Evolutionary conservation across 2,113 vertebrate species (phyloP).

Genomic region (Indicator indicator): DNA sequence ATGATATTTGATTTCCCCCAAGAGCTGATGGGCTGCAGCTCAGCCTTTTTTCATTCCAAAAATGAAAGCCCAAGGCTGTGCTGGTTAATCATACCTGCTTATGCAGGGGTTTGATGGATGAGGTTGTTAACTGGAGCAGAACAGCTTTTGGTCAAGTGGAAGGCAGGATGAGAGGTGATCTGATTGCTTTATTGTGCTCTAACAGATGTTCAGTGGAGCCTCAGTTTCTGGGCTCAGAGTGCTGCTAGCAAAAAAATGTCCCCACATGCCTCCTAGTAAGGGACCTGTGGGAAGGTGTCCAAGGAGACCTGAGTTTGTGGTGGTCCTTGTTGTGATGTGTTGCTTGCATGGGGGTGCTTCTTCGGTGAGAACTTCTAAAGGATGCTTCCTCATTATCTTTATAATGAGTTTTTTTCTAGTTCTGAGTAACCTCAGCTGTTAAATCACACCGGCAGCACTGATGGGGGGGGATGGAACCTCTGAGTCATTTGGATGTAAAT

Average conservation of each 20-base stretch:
- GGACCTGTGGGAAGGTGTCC: background rate
- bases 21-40: constrained; percentile 1
- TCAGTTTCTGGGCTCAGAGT: background rate
- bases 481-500: constrained; percentile 43
- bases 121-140: background rate
- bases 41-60: background rate
- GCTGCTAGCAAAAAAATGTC: background rate
- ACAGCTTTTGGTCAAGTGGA: background rate
- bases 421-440: constrained; percentile 21
- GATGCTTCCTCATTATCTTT: background rate
- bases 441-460: background rate
- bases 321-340: background rate
- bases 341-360: background rate
- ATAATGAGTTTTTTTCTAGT: background rate
- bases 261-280: background rate
- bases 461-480: constrained; percentile 4
- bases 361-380: background rate
- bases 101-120: background rate
- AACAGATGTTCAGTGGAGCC: background rate
- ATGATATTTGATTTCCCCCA: background rate
- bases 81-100: background rate
- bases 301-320: background rate
- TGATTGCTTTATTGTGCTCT: background rate
- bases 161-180: background rate
- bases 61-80: background rate